Conservation (phyloP, 2,888 invertebrate species). For the Argyresthia albistria region DNA sequence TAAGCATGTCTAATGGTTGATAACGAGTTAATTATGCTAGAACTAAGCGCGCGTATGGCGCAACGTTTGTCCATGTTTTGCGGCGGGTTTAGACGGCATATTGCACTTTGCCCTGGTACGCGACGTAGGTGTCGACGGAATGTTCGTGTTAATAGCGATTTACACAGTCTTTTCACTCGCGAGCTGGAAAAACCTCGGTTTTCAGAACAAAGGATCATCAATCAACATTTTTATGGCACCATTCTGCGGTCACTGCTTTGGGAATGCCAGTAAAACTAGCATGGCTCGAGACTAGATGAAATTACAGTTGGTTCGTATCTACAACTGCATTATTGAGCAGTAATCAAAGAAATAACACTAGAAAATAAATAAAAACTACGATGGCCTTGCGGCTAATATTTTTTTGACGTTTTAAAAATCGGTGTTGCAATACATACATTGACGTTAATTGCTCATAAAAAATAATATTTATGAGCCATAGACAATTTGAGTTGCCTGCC, state of each 20-base stretch:
- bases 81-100: background rate
- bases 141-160: slow-evolving; percentile 14
- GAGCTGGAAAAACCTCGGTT: slow-evolving; percentile 30
- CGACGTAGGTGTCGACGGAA: slow-evolving; percentile 14
- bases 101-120: slow-evolving; percentile 9
- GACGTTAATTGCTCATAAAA: slow-evolving; percentile 59
- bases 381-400: slow-evolving; percentile 46
- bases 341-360: slow-evolving; percentile 59
- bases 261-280: slow-evolving; percentile 38
- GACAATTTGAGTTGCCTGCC: slow-evolving; percentile 5
- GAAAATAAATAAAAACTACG: slow-evolving; percentile 51
- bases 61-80: slow-evolving; percentile 3
- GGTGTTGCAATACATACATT: slow-evolving; percentile 36
- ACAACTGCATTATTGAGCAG: slow-evolving; percentile 31
- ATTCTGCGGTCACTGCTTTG: slow-evolving; percentile 42
- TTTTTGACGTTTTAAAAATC: slow-evolving; percentile 66
- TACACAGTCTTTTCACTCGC: slow-evolving; percentile 16
- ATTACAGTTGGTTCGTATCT: slow-evolving; percentile 37
- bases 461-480: slow-evolving; percentile 12
- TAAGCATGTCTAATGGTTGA: slow-evolving; percentile 3
- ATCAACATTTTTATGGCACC: slow-evolving; percentile 59
- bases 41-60: slow-evolving; percentile 16
- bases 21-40: slow-evolving; percentile 26
- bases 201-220: slow-evolving; percentile 56
- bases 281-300: slow-evolving; percentile 55